Conservation (phyloP, 2,888 invertebrate species). For the Cantharis flavilabris region DNA sequence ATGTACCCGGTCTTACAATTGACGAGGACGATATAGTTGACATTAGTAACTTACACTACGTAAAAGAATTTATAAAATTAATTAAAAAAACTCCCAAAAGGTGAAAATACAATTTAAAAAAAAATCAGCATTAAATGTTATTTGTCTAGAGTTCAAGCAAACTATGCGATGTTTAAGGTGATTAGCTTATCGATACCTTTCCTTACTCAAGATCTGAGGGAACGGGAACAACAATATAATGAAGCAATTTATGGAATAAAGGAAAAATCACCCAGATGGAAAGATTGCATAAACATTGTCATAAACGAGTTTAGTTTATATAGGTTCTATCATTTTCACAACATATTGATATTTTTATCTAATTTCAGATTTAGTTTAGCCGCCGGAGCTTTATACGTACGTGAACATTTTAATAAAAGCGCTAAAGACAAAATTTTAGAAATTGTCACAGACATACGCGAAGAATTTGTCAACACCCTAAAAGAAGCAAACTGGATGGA, state of each 20-base stretch:
- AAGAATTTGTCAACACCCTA: slow-evolving; percentile 80
- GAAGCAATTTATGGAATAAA: slow-evolving; percentile 82
- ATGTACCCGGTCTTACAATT: slow-evolving; percentile 63
- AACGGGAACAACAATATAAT: slow-evolving; percentile 78
- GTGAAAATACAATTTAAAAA: slow-evolving; percentile 32
- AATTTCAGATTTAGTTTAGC: slow-evolving; percentile 64
- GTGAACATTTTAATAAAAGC: slow-evolving; percentile 80
- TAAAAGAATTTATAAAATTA: slow-evolving; percentile 69
- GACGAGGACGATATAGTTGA: slow-evolving; percentile 75
- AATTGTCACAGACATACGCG: slow-evolving; percentile 84
- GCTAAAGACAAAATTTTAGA: slow-evolving; percentile 82
- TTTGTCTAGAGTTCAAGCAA: slow-evolving; percentile 69
- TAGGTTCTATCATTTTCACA: background rate
- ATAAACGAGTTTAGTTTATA: slow-evolving; percentile 47
- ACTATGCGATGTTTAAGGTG: slow-evolving; percentile 92
- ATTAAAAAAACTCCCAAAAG: slow-evolving; percentile 61
- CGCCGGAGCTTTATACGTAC: slow-evolving; percentile 79
- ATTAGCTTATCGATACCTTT: slow-evolving; percentile 81
- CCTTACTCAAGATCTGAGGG: slow-evolving; percentile 75
- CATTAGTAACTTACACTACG: slow-evolving; percentile 82
- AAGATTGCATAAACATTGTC: slow-evolving; percentile 83
- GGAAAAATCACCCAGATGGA: slow-evolving; percentile 81
- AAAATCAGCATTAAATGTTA: background rate
- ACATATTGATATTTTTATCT: background rate
- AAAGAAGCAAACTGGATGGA: slow-evolving; percentile 92